Evolutionary conservation across 2,797 vertebrate genomes (phyloP).

Genomic region (Artibeus jamaicensis): DNA sequence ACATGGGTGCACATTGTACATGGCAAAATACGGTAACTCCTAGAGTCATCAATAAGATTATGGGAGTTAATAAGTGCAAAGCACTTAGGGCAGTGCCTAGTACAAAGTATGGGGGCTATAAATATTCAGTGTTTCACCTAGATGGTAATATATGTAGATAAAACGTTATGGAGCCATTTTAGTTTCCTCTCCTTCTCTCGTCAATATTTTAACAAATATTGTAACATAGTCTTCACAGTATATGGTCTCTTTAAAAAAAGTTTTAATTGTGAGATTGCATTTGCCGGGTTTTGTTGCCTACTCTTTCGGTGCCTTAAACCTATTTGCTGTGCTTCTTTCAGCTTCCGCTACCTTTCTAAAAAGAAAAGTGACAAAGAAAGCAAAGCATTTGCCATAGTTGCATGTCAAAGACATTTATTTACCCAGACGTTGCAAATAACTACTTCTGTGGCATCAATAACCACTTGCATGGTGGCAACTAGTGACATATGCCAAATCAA

Average conservation of each 20-base stretch:
- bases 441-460: neutral
- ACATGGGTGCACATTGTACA: too few species aligned
- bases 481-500: neutral
- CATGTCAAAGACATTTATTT: neutral
- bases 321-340: neutral
- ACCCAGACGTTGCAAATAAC: neutral
- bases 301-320: neutral
- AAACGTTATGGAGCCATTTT: neutral
- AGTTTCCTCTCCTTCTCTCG: neutral
- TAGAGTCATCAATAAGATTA: neutral
- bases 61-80: neutral
- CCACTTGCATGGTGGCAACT: neutral
- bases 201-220: neutral
- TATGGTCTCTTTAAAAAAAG: neutral
- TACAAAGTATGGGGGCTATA: neutral
- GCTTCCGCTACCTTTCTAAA: neutral
- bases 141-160: neutral
- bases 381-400: neutral
- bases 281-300: neutral
- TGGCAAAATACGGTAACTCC: neutral
- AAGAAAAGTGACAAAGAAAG: conserved; percentile 22
- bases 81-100: neutral
- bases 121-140: neutral
- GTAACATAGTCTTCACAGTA: neutral
- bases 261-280: neutral